Evolutionary conservation across 2,888 invertebrate genomes (phyloP), one percentile per base, ranked within the genome.

Genomic region (Chalcosyrphus nemorum): DNA sequence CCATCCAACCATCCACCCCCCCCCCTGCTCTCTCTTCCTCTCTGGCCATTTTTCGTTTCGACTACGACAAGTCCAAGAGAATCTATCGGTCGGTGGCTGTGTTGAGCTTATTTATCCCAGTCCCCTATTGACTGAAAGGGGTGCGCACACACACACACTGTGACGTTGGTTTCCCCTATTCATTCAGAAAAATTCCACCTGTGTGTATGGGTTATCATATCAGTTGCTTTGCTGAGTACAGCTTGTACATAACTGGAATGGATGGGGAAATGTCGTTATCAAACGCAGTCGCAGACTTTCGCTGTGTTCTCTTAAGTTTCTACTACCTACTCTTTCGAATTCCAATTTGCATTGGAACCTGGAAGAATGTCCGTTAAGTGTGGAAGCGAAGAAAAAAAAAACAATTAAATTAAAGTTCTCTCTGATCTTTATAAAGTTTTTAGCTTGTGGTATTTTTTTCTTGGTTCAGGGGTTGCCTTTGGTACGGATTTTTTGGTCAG

Each of bases 131-230:
- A 43, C 74, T 57, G 61, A 84, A 78, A 68, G 61, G 72, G 81
- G 72, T 78, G 78, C 41, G 50, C 74, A 70, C 57, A 65, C 80
- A 70, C 57, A 65, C 80, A 72, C 57, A 56, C 54, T 24, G 6
- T 47, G n/a, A 9, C 6, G 11, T 27, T 0, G 9, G 1, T 19
- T 84, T 75, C 84, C 74, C 84, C 80, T 75, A 21, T 80, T 84
- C 84, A 84, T 84, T 84, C 84, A 84, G 84, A 84, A 84, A 84
- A 84, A 84, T 84, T 75, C 57, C 78, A 84, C 80, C 84, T 84
- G 52, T 9, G 29, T 78, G 84, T 84, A 70, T 84, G 57, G 52
- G 84, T 41, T 15, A 45, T 29, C 13, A 7, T n/a, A n/a, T n/a
- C n/a, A n/a, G n/a, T n/a, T n/a, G n/a, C n/a, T n/a, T 6, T 35